Evolutionary conservation across 2,888 invertebrate genomes (phyloP).

Genomic region (Fabriciana adippe): DNA sequence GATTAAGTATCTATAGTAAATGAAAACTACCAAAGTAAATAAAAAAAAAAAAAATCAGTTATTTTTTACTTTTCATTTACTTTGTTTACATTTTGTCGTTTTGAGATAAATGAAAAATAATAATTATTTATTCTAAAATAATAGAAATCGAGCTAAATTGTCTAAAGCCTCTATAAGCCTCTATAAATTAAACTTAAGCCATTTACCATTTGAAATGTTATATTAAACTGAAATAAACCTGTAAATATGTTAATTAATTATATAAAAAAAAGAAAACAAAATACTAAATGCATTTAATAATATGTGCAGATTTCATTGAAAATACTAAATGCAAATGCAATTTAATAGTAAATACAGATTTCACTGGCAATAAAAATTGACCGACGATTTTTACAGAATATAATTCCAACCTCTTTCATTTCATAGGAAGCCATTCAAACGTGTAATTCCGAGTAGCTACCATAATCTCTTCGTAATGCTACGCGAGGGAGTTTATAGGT

Average conservation of each 20-base stretch:
- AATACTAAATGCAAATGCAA: not conserved
- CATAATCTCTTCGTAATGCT: constrained; percentile 32
- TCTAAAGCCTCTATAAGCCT: no score
- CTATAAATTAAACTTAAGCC: no score
- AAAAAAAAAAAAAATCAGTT: no score
- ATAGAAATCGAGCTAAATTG: no score
- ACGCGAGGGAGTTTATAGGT: constrained; percentile 29
- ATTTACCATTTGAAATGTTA: no score
- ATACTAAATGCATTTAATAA: not conserved
- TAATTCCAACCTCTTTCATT: constrained; percentile 26
- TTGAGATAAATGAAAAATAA: no score
- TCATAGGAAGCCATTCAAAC: constrained; percentile 32
- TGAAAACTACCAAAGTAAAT: no score
- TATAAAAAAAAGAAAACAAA: not conserved
- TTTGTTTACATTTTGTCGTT: no score
- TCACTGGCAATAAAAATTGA: not conserved
- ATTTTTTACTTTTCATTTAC: no score
- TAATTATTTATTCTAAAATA: no score
- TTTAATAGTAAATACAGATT: not conserved
- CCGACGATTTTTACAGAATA: constrained; percentile 3
- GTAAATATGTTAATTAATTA: not conserved
- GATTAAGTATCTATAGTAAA: no score
- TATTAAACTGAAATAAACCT: no score
- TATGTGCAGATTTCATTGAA: not conserved
- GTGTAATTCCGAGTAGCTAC: constrained; percentile 32